Percentiles rank a stretch among this genome's conserved stretches.
Evolutionary conservation across 2,888 invertebrate genomes (phyloP).

Genomic region (Drosophila lutescens): DNA sequence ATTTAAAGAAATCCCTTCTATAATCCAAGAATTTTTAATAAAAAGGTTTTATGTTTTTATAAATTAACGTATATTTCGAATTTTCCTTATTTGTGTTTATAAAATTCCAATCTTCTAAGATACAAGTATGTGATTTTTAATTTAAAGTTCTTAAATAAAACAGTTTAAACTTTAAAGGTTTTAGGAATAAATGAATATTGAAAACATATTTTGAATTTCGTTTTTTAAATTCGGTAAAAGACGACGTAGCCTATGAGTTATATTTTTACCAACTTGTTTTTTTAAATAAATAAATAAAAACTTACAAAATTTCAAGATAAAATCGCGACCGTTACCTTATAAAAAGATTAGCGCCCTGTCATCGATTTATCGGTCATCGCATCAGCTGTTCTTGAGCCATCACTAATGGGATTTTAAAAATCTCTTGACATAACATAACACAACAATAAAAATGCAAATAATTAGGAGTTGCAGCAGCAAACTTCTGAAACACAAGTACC

Average conservation of each 20-base stretch:
- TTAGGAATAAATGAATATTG: no score
- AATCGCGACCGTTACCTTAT: not conserved
- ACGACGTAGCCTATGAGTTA: not conserved
- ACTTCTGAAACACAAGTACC: conserved; percentile 48
- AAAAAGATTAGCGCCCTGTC: conserved; percentile 5
- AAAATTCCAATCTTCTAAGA: no score
- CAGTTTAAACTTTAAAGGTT: no score
- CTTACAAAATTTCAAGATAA: not conserved
- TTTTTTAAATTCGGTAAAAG: no score
- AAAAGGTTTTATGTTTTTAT: no score
- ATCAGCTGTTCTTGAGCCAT: conserved; percentile 7
- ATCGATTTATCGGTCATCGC: conserved; percentile 4
- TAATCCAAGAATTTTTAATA: no score
- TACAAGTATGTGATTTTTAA: no score
- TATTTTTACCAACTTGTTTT: not conserved
- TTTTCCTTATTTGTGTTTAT: no score
- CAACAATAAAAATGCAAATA: conserved; percentile 55
- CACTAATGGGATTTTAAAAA: not conserved
- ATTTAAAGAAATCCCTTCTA: not conserved
- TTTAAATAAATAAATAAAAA: not conserved
- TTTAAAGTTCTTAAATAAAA: no score
- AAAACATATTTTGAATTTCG: not conserved
- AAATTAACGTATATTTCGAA: no score
- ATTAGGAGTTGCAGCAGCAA: conserved; percentile 53
- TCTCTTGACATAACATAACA: conserved; percentile 33